Percentiles rank a stretch among this genome's conserved stretches.
phyloP scores from a whole-genome alignment of 2,888 invertebrate genomes.

The Cephus sareptanus region DNA sequence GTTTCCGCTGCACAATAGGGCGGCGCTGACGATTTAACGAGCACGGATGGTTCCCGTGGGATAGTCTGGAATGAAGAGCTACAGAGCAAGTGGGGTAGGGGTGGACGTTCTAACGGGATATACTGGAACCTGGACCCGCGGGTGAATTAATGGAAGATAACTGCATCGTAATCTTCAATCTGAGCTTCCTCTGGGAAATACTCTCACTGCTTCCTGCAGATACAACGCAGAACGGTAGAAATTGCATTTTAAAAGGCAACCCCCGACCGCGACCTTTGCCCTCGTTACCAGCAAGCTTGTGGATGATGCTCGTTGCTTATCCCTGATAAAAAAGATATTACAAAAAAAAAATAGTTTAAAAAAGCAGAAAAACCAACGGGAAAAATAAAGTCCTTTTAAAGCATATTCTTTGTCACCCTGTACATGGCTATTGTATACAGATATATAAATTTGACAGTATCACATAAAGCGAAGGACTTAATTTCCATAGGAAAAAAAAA shows the following conservation, averaged over 20 bases:
- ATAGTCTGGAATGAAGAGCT: slow-evolving; percentile 20
- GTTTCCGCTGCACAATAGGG: background rate
- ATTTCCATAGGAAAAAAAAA: background rate
- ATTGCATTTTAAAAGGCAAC: slow-evolving; percentile 4
- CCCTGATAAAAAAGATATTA: background rate
- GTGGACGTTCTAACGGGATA: background rate
- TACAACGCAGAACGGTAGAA: background rate
- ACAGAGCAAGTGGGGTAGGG: background rate
- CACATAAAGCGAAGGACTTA: background rate
- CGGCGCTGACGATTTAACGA: slow-evolving; percentile 20
- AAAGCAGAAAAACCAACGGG: background rate
- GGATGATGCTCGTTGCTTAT: background rate
- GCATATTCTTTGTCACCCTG: background rate
- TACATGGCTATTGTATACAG: background rate
- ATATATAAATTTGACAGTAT: background rate
- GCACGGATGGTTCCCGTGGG: slow-evolving; percentile 9
- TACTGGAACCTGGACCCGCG: background rate
- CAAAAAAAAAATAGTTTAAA: background rate
- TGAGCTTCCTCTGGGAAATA: slow-evolving; percentile 44
- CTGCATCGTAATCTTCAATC: slow-evolving; percentile 50
- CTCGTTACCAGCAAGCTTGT: background rate
- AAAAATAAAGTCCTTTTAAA: background rate
- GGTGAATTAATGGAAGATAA: slow-evolving; percentile 48
- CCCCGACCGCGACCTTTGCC: background rate
- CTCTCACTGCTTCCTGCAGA: slow-evolving; percentile 11